Evolutionary conservation across 2,797 vertebrate genomes (phyloP).

Genomic region (Hydrolagus colliei): DNA sequence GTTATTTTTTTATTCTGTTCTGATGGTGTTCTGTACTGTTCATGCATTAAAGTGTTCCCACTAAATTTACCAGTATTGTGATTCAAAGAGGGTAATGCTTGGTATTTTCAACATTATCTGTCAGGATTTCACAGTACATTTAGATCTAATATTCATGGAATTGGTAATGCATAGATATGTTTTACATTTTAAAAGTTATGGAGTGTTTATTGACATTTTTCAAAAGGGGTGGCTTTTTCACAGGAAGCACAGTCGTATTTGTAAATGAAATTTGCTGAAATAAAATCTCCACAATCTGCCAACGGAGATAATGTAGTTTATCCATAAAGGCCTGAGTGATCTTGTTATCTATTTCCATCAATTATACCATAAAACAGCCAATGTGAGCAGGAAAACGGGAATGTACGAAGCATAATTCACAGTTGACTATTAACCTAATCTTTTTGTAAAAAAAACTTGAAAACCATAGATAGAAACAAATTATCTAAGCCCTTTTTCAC

Average conservation of each 20-base stretch:
- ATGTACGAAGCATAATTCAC: neutral
- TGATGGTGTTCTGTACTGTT: slow-evolving; percentile 72
- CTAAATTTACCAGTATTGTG: slow-evolving; percentile 67
- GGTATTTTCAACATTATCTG: slow-evolving; percentile 70
- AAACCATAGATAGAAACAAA: neutral
- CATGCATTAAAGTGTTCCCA: slow-evolving; percentile 77
- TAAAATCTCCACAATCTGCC: neutral
- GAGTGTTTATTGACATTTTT: slow-evolving; percentile 3
- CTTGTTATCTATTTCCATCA: neutral
- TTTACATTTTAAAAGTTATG: slow-evolving; percentile 15
- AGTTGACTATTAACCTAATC: neutral
- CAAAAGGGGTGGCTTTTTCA: neutral
- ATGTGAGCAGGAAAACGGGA: neutral
- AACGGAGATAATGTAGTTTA: neutral
- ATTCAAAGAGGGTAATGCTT: slow-evolving; percentile 62
- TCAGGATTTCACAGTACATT: slow-evolving; percentile 71
- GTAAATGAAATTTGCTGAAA: slow-evolving; percentile 1
- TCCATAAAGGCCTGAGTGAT: neutral
- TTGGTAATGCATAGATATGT: slow-evolving; percentile 57
- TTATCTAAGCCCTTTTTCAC: neutral
- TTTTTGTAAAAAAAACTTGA: neutral
- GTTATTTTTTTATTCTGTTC: slow-evolving; percentile 65
- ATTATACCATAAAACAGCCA: neutral
- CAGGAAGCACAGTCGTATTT: neutral
- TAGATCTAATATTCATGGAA: slow-evolving; percentile 69